Conservation (phyloP, 2,888 invertebrate species). For the Eristalis arbustorum region DNA sequence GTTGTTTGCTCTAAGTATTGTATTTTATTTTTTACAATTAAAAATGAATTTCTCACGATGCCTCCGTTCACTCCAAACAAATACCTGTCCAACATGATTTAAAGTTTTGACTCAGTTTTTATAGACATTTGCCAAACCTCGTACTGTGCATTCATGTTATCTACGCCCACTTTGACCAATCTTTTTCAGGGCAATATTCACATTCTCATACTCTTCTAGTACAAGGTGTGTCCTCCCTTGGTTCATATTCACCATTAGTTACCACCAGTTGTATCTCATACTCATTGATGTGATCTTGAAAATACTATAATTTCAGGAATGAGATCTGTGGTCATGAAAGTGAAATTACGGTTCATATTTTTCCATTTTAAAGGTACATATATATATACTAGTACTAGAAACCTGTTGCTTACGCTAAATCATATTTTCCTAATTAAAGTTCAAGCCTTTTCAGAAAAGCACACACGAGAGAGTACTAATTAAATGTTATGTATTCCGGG, state of each 20-base stretch:
- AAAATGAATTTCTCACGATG: background rate
- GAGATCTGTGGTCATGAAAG: background rate
- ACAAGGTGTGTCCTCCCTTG: slow-evolving; percentile 17
- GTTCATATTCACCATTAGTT: background rate
- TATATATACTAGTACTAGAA: too few species aligned
- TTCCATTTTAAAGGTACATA: too few species aligned
- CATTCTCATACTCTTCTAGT: background rate
- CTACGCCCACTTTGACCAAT: background rate
- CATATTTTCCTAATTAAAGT: too few species aligned
- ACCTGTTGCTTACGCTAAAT: too few species aligned
- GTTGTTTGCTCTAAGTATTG: too few species aligned
- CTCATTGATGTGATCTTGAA: slow-evolving; percentile 35
- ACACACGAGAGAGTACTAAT: slow-evolving; percentile 11
- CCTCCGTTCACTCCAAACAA: background rate
- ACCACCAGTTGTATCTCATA: background rate
- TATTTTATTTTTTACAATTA: background rate
- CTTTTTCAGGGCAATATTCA: background rate
- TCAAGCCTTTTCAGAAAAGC: background rate
- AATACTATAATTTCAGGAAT: background rate
- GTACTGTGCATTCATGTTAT: background rate
- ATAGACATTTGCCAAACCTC: background rate
- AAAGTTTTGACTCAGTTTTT: background rate
- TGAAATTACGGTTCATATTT: background rate
- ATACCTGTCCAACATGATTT: background rate
- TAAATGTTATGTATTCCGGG: slow-evolving; percentile 25